Conservation (phyloP, 2,888 invertebrate genomes). For the Belgica antarctica region DNA sequence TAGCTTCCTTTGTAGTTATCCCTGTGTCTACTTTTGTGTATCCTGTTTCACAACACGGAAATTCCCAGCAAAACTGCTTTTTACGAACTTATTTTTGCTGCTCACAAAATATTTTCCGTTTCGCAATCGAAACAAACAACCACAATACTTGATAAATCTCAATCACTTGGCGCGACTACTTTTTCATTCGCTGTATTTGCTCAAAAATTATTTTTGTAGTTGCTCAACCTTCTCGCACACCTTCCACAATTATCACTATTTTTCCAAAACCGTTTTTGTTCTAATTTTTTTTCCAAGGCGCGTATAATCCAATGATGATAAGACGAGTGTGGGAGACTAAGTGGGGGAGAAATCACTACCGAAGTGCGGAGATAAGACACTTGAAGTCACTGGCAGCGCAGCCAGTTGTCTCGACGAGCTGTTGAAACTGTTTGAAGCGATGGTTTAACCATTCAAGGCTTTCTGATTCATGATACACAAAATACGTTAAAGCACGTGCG, state of each 20-base stretch:
- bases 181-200: conserved; percentile 1
- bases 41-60: conserved; percentile 18
- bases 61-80: too few relatives aligned
- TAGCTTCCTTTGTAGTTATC: conserved; percentile 14
- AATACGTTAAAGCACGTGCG: conserved; percentile 23
- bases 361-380: neutral
- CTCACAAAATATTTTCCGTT: conserved; percentile 10
- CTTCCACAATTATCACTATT: conserved; percentile 18
- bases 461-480: conserved; percentile 27
- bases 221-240: conserved; percentile 18
- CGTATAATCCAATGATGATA: conserved; percentile 10
- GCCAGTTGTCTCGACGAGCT: conserved; percentile 39
- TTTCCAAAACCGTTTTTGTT: neutral
- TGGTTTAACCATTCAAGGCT: conserved; percentile 35
- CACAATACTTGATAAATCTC: too few relatives aligned
- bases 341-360: neutral
- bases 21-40: neutral
- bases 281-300: neutral
- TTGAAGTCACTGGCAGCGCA: conserved; percentile 39
- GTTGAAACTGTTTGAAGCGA: conserved; percentile 41
- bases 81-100: too few relatives aligned
- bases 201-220: neutral
- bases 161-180: conserved; percentile 4
- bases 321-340: neutral
- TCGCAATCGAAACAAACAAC: neutral